phyloP scores from a whole-genome alignment of 1,140 invertebrate species.

The Drosophila burlai region DNA sequence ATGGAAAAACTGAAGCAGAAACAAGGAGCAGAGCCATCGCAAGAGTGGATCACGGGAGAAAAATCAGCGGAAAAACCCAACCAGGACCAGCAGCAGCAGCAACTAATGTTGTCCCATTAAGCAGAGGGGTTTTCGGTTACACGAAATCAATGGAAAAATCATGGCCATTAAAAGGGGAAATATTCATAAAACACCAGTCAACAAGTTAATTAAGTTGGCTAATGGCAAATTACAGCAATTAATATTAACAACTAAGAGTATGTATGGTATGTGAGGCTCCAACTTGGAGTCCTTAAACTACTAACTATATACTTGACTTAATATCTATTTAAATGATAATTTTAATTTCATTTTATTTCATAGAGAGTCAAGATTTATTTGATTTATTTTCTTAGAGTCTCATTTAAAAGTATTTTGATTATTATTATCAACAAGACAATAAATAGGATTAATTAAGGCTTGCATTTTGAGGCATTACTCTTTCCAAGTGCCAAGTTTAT shows the following conservation, averaged over 20 bases:
- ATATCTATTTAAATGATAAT: background rate
- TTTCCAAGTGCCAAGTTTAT: background rate
- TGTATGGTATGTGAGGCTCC: background rate
- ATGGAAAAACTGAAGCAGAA: background rate
- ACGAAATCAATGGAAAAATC: slow-evolving; percentile 9
- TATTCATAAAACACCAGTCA: slow-evolving; percentile 6
- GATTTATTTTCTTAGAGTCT: background rate
- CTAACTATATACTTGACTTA: background rate
- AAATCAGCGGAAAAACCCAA: slow-evolving; percentile 4
- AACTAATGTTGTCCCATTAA: slow-evolving; percentile 70
- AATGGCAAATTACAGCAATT: background rate
- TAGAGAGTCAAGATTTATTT: background rate
- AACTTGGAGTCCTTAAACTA: background rate
- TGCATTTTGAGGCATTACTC: background rate
- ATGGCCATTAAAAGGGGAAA: background rate
- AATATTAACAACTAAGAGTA: background rate
- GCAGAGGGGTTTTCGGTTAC: slow-evolving; percentile 45
- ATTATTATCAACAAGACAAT: background rate
- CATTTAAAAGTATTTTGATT: background rate
- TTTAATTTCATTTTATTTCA: background rate
- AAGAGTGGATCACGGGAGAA: slow-evolving; percentile 20
- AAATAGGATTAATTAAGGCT: background rate
- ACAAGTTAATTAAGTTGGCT: background rate
- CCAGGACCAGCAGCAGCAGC: slow-evolving; percentile 18
- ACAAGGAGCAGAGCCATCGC: background rate